Evolutionary conservation across 2,797 vertebrate species (phyloP), one percentile per base, ranked within the genome.

Genomic region (Lagodon rhomboides): DNA sequence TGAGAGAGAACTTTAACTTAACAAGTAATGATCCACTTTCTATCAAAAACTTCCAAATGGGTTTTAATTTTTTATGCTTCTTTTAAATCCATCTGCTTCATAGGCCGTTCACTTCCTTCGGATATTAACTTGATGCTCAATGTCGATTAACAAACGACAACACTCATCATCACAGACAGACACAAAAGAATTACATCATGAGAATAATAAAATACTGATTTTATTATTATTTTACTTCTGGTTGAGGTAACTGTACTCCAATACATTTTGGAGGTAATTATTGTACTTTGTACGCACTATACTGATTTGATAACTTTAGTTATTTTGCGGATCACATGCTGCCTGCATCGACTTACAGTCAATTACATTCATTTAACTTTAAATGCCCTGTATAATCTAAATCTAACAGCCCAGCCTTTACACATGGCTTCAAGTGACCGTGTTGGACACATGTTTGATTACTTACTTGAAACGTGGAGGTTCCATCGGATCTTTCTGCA

Each of bases 401-500:
- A 54, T 20, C 3, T 3, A 49, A 7, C 5, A 64, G 54, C 60
- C 3, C 3, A 22, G 25, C 18, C 3, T 47, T 25, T 1, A 22
- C 10, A 27, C 2, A 20, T 4, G 49, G 8, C 25, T 49, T 25
- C 9, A 46, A 25, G 11, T 12, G 46, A 17, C 25, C 15, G 12
- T 22, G 49, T 62, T 5, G 1, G 22, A 13, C 30, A 60, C 0
- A 22, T 6, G n/a, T 74, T 75, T 9, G n/a, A 73, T 75, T 12
- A 77, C 93, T 93, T 95, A 99, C 98, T 99, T 99, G 87, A 99
- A 99, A 56, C 98, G 96, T 59, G 98, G 98, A 10, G 98, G 98
- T 61, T 99, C 98, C 98, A 99, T 99, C 3, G 98, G 98, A 83
- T 99, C 98, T 87, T 98, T 99, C 90, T 99, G 98, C 98, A 99